A percentile compares a stretch with the other conserved stretches of the same genome.
These are phyloP conservation scores for Aldrovandia affinis DNA, from an alignment of 2,797 vertebrate species.

Conservation along the genomic window DNA sequence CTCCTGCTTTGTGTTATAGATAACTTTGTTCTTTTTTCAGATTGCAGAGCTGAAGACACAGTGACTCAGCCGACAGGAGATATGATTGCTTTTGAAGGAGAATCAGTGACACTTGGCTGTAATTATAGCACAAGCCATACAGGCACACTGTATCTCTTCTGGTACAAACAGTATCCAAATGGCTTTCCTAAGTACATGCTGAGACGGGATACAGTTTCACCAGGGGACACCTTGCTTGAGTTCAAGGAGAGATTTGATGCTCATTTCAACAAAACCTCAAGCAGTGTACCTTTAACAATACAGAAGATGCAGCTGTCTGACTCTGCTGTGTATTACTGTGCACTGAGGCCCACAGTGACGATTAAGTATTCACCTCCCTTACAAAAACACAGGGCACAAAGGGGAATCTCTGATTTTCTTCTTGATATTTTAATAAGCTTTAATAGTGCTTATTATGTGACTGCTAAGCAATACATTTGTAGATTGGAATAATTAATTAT, in stretches of 20 bases:
- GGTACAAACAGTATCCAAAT: constrained; percentile 47
- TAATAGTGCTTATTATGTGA: too few species aligned
- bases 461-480: too few species aligned
- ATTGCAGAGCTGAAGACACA: constrained; percentile 29
- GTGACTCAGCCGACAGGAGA: constrained; percentile 34
- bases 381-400: not conserved
- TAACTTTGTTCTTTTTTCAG: not conserved
- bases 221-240: not conserved
- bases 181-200: constrained; percentile 36
- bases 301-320: not conserved
- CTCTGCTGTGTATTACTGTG: constrained; percentile 1
- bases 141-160: constrained; percentile 5
- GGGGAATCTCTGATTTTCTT: too few species aligned
- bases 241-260: constrained; percentile 37
- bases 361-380: not conserved
- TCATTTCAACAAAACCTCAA: constrained; percentile 1
- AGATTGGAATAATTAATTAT: not conserved
- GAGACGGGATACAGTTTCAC: not conserved
- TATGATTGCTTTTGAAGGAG: constrained; percentile 36
- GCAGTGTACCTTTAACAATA: constrained; percentile 29
- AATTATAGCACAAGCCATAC: constrained; percentile 35
- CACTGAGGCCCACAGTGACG: not conserved
- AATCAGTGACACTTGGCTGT: constrained; percentile 43
- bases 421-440: too few species aligned
- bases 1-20: not conserved